Conservation (phyloP, 1,140 invertebrate genomes). For the Trachelipus rathkii region DNA sequence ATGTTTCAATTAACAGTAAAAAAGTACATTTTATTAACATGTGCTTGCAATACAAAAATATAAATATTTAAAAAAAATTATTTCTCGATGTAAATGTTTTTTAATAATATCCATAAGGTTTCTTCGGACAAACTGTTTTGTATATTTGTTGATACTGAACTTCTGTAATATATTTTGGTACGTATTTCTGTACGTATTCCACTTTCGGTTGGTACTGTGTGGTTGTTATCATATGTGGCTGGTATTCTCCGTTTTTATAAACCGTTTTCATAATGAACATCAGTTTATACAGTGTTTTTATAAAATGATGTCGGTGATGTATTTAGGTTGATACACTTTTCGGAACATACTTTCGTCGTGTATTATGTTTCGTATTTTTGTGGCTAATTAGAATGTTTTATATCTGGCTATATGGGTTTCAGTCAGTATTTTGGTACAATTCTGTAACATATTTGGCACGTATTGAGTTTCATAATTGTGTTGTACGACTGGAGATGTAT, state of each 20-base stretch:
- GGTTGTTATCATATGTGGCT: constrained; percentile 26
- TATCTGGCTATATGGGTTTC: constrained; percentile 16
- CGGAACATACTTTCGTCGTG: constrained; percentile 27
- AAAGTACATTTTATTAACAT: no score
- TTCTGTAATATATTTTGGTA: neutral
- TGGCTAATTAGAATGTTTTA: constrained; percentile 34
- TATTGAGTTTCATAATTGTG: constrained; percentile 32
- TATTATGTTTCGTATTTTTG: constrained; percentile 24
- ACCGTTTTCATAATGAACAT: constrained; percentile 28
- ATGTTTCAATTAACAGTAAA: no score
- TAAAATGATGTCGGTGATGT: constrained; percentile 24
- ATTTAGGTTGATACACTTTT: constrained; percentile 24
- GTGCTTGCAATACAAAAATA: no score
- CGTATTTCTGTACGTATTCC: constrained; percentile 25
- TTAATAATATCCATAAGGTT: no score
- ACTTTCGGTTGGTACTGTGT: constrained; percentile 23
- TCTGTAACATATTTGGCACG: constrained; percentile 30
- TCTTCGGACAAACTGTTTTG: no score
- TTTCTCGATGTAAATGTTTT: no score
- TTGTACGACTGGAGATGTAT: constrained; percentile 30
- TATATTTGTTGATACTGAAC: no score
- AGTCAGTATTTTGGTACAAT: constrained; percentile 35
- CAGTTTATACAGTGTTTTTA: constrained; percentile 27
- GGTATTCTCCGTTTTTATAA: constrained; percentile 20
- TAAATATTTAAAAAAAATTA: no score